phyloP scores from a whole-genome alignment of 2,113 vertebrate species.

The Egretta garzetta region DNA sequence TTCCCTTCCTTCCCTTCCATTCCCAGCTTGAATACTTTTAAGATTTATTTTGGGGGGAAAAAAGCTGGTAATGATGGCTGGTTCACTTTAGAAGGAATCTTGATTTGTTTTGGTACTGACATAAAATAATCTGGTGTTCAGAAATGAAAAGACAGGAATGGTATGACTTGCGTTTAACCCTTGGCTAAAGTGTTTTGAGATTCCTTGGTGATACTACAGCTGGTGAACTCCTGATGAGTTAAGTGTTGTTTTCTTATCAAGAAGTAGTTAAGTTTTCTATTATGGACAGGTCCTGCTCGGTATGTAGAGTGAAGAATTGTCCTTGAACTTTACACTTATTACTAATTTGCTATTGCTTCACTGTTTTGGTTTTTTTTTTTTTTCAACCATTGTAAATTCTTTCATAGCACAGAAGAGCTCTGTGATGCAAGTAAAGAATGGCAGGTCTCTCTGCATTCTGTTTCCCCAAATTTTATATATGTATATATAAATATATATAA shows the following conservation, averaged over 20 bases:
- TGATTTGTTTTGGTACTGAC: neutral
- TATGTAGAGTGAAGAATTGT: neutral
- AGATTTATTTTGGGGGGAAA: neutral
- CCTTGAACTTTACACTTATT: neutral
- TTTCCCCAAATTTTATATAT: neutral
- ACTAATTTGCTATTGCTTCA: neutral
- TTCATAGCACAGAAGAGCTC: neutral
- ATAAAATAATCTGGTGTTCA: neutral
- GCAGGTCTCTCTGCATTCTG: neutral
- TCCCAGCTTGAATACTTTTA: neutral
- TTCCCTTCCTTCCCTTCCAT: neutral
- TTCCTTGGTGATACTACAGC: neutral
- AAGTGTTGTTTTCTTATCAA: neutral
- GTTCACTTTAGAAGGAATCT: neutral
- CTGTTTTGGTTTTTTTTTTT: neutral
- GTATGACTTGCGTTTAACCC: neutral
- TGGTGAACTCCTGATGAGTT: neutral
- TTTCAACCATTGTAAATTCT: neutral
- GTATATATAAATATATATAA: neutral
- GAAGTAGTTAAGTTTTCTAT: neutral
- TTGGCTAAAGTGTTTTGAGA: neutral
- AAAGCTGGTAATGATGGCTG: neutral
- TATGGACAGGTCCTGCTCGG: neutral
- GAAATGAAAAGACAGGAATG: neutral
- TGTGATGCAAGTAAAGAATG: neutral